phyloP scores from a whole-genome alignment of 2,888 invertebrate species.

The Corythucha ciliata region DNA sequence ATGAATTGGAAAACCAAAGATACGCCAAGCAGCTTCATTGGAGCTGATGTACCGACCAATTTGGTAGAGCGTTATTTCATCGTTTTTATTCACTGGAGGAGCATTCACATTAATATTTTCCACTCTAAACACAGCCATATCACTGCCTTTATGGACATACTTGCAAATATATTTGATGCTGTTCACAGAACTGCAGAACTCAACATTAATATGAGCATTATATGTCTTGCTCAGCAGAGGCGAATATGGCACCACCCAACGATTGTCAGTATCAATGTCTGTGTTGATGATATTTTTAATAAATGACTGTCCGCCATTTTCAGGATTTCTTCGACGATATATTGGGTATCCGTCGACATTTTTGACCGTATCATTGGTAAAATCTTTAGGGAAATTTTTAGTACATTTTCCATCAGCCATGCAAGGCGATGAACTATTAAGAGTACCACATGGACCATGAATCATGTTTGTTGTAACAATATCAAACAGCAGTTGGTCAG shows the following conservation, averaged over 20 bases:
- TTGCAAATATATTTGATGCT: slow-evolving; percentile 41
- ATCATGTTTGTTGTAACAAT: slow-evolving; percentile 39
- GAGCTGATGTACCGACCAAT: too few species aligned
- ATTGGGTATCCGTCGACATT: slow-evolving; percentile 36
- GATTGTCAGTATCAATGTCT: slow-evolving; percentile 30
- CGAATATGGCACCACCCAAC: slow-evolving; percentile 33
- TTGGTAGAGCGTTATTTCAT: too few species aligned
- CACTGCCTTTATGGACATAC: slow-evolving; percentile 35
- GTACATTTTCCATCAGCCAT: slow-evolving; percentile 35
- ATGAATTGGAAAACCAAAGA: too few species aligned
- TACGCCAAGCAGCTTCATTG: too few species aligned
- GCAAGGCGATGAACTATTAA: slow-evolving; percentile 34
- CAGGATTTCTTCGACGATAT: slow-evolving; percentile 31
- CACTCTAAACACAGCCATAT: slow-evolving; percentile 29
- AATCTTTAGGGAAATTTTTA: slow-evolving; percentile 33
- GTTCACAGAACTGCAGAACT: slow-evolving; percentile 41
- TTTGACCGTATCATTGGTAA: slow-evolving; percentile 34
- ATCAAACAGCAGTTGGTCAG: slow-evolving; percentile 35
- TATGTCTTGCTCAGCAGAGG: slow-evolving; percentile 31
- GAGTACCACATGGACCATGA: slow-evolving; percentile 37
- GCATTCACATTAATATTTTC: too few species aligned
- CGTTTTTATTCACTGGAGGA: too few species aligned
- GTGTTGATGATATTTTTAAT: slow-evolving; percentile 9
- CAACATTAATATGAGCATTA: slow-evolving; percentile 37
- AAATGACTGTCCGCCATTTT: slow-evolving; percentile 30